Base-by-base conservation (phyloP, 2,888 invertebrate genomes). In the Brachynemurus nebulosus region DNA sequence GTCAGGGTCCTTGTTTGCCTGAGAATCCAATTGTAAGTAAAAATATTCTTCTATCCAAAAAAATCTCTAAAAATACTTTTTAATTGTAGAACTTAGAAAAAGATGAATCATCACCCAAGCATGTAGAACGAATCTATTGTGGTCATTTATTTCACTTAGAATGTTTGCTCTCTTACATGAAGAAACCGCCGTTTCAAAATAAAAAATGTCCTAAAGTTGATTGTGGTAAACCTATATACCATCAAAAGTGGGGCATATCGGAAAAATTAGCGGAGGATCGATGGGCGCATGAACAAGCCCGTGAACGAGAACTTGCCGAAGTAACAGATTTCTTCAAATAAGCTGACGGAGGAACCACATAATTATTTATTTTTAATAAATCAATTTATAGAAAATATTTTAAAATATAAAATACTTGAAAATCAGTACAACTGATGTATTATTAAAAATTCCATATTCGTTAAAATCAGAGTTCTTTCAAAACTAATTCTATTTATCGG, bases 201-300 rank as follows among this genome's bases (percentile, higher is more conserved):
- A 84, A 84, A 59, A 70, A 70, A 48, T 84, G 84, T 58, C 72
- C 73, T 9, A 53, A 53, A n/a, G 55, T 57, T 11, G 19, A 38
- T 6, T 84, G 83, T 58, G 72, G 70, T 5, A 66, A 75, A 52
- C 71, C 71, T 52, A 73, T 85, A 48, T 78, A 72, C 52, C 83
- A 84, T 56, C 80, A 80, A 51, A 81, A 80, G 55, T 85, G 81
- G 79, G 74, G 74, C 44, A 60, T 80, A 4, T 71, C 72, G 41
- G 76, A 81, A 19, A 74, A 75, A 56, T 63, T 81, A 23, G 78
- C 80, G 0, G 84, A 84, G 61, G 72, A 76, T 39, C 68, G 82
- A 39, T 84, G 84, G 83, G 82, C 83, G 2, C 82, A 83, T 56
- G 75, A 81, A 55, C 80, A 85, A 59, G 84, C 84, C 2, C 70